Evolutionary conservation across 2,888 invertebrate species (phyloP).

Genomic region (Nemotelus pantherinus): DNA sequence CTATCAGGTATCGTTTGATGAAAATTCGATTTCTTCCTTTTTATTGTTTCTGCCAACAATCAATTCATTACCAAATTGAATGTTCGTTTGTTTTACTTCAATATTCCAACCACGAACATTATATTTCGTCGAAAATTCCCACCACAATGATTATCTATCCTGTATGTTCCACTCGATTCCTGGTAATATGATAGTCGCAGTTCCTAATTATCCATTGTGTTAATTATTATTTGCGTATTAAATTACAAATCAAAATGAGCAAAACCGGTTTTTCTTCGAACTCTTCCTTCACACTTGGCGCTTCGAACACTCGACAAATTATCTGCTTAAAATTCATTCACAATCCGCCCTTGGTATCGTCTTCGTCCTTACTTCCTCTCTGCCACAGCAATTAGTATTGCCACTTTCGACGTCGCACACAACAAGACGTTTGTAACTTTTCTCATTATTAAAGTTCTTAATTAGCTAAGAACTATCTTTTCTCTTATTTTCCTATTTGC

Average conservation of each 20-base stretch:
- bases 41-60: no score
- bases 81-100: no score
- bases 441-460: constrained; percentile 36
- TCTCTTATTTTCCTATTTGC: not conserved
- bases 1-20: no score
- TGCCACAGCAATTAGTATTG: not conserved
- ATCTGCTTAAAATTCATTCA: constrained; percentile 10
- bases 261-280: no score
- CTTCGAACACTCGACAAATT: not conserved
- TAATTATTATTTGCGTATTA: constrained; percentile 33
- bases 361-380: not conserved
- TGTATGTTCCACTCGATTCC: no score
- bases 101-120: no score
- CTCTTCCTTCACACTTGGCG: not conserved
- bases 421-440: constrained; percentile 26
- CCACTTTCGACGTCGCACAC: not conserved
- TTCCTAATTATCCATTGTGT: constrained; percentile 15
- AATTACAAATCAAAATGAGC: not conserved
- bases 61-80: no score
- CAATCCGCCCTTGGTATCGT: no score
- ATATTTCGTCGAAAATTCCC: no score
- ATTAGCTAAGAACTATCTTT: constrained; percentile 24
- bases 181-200: not conserved
- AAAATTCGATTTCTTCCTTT: no score
- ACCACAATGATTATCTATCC: no score